These are phyloP conservation scores for Urocolius indicus DNA, from an alignment of 2,113 vertebrate species.

Conservation along the genomic window DNA sequence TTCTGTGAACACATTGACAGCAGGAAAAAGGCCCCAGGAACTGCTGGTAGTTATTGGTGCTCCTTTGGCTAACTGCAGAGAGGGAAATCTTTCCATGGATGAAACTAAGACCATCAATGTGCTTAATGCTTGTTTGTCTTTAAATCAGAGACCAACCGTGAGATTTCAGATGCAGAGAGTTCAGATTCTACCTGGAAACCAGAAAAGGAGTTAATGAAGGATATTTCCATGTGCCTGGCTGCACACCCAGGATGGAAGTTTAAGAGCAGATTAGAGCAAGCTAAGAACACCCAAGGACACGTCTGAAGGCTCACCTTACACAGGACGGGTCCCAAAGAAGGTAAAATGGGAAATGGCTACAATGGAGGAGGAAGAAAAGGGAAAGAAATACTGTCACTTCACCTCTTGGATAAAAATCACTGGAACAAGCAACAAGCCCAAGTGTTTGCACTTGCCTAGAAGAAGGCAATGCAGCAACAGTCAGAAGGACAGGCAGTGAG, in stretches of 20 bases:
- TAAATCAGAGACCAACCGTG: background rate
- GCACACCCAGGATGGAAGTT: background rate
- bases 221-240: background rate
- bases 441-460: background rate
- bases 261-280: background rate
- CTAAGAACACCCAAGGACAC: background rate
- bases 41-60: background rate
- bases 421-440: background rate
- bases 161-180: background rate
- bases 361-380: background rate
- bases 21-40: background rate
- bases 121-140: background rate
- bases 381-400: background rate
- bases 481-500: background rate
- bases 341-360: background rate
- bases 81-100: background rate
- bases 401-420: background rate
- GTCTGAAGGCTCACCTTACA: background rate
- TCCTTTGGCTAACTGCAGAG: background rate
- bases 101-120: background rate
- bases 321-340: background rate
- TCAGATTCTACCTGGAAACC: background rate
- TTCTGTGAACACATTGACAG: background rate
- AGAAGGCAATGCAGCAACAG: background rate
- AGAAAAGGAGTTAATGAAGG: background rate